Base-by-base conservation (phyloP, 1,140 invertebrate genomes). In the Apis cerana region DNA sequence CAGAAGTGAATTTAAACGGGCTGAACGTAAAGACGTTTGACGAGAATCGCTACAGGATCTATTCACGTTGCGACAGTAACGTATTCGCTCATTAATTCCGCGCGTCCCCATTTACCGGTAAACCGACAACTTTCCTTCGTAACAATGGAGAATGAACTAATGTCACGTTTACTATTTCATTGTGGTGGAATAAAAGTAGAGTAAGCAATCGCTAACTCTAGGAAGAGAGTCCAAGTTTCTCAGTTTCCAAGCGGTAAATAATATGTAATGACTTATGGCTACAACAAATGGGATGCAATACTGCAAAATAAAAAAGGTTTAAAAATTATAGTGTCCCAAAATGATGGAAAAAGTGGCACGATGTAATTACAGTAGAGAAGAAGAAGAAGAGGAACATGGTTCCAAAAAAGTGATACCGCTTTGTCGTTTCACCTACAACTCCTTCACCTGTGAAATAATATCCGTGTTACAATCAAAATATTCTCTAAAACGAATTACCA, bases 131-230 rank as follows among this genome's bases (percentile, higher is more conserved):
- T 80, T 74, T 80, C 78, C n/a, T 75, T 48, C 17, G 54, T 7
- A 75, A 87, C 85, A 86, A 83, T 86, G 74, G 67, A 67, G 74
- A 86, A 82, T 59, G 15, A 59, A 8, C 33, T 33, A 48, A 43
- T 68, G 65, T 27, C 84, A 48, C 69, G 71, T 27, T 75, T 68
- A 19, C 43, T 27, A 69, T n/a, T 33, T 27, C 19, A 74, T 64
- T 64, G 48, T 56, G 15, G 17, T 7, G 11, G 23, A 58, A 72
- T 21, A 72, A 43, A 54, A 72, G 52, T 33, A 62, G 15, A 62
- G 4, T 23, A 21, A 59, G 19, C 13, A 27, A 43, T 17, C 17
- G 13, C 12, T 69, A 12, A 1, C 17, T n/a, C 13, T n/a, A 33
- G 33, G 0, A 33, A 48, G 13, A 23, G 7, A 50, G n/a, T 23